Base-by-base conservation (phyloP, 2,888 invertebrate species). In the Linyphia triangularis region DNA sequence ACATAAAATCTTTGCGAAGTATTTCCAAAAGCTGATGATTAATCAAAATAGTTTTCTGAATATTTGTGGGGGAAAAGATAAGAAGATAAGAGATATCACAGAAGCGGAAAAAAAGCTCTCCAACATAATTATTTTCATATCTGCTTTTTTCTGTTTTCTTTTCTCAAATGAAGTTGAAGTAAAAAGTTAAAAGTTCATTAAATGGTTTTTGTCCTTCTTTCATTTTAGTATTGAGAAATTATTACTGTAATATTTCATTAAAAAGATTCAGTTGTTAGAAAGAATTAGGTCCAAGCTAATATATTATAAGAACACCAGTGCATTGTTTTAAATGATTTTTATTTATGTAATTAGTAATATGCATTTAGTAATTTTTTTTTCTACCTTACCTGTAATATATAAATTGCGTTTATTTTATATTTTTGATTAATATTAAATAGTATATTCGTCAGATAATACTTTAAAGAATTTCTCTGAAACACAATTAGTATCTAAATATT, bases 41-140 rank as follows among this genome's bases (percentile, higher is more conserved):
- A 33, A 67, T 37, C 19, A 67, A 65, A 65, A 65, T 65, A 65
- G 26, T 65, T 65, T 61, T 30, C 30, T 28, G 65, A 26, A 28
- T 65, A 28, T 65, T 65, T 51, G 51, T 7, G 16, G 51, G n/a
- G 51, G 16, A 51, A 16, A 5, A 51, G 9, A 51, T 51, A 51
- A 51, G 51, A 51, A 5, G 51, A 51, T 51, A 51, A 51, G 16
- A 16, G 51, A 10, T 51, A 51, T 51, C 43, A 16, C 43, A 43
- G 16, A 16, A 43, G 43, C 13, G 16, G n/a, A 51, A 51, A 51
- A 40, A 51, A 51, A 9, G 1, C n/a, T 51, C 1, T 51, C 1
- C 5, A n/a, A 13, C 5, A 51, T 51, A 51, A n/a, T 7, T 51
- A n/a, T n/a, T 51, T 51, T 51, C n/a, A n/a, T n/a, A 16, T 5